phyloP scores from a whole-genome alignment of 2,888 invertebrate genomes.

The Eristalis intricaria region DNA sequence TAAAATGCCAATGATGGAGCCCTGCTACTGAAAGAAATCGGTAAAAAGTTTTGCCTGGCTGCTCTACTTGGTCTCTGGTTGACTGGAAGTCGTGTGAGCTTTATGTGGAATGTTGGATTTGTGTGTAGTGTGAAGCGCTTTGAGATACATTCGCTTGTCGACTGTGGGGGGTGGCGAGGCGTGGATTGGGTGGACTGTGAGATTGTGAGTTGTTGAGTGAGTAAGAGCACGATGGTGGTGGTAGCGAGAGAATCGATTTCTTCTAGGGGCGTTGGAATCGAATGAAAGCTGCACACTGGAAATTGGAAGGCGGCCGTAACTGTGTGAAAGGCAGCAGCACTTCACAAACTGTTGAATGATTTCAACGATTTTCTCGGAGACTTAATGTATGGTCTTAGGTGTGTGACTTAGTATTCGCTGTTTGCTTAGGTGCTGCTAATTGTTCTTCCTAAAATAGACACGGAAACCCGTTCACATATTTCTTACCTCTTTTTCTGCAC shows the following conservation, averaged over 20 bases:
- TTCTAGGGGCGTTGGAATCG: constrained; percentile 37
- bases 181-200: constrained; percentile 6
- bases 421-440: too few species aligned
- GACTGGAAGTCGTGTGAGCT: constrained; percentile 4
- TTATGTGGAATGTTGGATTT: not conserved
- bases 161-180: not conserved
- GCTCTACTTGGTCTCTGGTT: constrained; percentile 42
- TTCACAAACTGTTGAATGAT: constrained; percentile 34
- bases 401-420: too few species aligned
- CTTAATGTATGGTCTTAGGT: too few species aligned
- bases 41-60: constrained; percentile 74
- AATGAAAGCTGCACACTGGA: constrained; percentile 5
- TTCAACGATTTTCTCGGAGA: not conserved
- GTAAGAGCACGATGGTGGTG: not conserved
- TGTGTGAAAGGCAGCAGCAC: not conserved
- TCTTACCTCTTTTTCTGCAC: too few species aligned
- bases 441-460: too few species aligned
- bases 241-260: constrained; percentile 58
- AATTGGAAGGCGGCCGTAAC: not conserved
- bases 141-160: constrained; percentile 3
- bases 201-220: not conserved
- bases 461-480: too few species aligned
- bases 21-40: constrained; percentile 75
- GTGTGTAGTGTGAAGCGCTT: constrained; percentile 5
- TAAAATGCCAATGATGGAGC: constrained; percentile 81